These are phyloP conservation scores for Hoplodrina ambigua DNA, from an alignment of 2,888 invertebrate species.

Conservation along the genomic window DNA sequence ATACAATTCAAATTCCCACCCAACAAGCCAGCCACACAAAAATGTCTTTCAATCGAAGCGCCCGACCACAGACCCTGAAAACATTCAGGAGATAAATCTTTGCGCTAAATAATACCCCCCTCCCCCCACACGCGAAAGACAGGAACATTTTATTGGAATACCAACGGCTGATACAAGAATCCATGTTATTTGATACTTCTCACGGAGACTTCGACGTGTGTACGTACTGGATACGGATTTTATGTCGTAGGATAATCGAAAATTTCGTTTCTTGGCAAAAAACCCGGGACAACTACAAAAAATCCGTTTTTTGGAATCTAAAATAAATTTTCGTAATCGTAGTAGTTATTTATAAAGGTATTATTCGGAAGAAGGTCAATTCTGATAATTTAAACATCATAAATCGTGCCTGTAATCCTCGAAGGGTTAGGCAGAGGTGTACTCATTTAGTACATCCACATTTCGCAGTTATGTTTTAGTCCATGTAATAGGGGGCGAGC, in stretches of 20 bases:
- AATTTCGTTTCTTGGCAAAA: not conserved
- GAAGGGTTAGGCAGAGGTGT: no score
- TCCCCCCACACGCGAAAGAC: not conserved
- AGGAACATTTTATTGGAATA: slow-evolving; percentile 61
- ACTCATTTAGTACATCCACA: no score
- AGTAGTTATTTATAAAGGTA: no score
- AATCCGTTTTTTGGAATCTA: not conserved
- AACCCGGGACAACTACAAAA: not conserved
- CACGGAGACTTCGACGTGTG: slow-evolving; percentile 8
- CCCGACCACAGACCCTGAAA: slow-evolving; percentile 17
- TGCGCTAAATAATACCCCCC: slow-evolving; percentile 39
- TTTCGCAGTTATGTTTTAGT: no score
- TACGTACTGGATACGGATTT: slow-evolving; percentile 14
- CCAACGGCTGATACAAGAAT: slow-evolving; percentile 53
- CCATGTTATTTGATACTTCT: slow-evolving; percentile 56
- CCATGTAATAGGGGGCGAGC: no score
- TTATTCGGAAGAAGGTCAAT: no score
- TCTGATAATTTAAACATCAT: no score
- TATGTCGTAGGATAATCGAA: not conserved
- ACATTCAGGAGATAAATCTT: slow-evolving; percentile 47
- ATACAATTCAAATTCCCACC: slow-evolving; percentile 10
- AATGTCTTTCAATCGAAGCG: slow-evolving; percentile 29
- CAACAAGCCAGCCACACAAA: slow-evolving; percentile 15
- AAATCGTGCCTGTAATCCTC: no score
- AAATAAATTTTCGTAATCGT: no score